phyloP scores from a whole-genome alignment of 2,888 invertebrate genomes.

The Entomobrya proxima region DNA sequence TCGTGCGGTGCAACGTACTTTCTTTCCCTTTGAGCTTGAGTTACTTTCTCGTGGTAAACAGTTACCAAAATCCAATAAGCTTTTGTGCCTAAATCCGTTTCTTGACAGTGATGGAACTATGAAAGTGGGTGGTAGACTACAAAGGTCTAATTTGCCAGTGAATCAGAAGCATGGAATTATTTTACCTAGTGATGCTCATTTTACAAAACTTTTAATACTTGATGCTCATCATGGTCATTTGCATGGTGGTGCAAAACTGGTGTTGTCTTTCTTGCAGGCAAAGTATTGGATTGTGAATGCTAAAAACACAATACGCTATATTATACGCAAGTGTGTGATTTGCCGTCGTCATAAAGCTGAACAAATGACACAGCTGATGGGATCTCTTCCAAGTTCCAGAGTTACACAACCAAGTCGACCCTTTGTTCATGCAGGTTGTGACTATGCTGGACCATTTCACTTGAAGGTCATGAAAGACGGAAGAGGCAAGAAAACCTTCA shows the following conservation, averaged over 20 bases:
- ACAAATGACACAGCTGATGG: conserved; percentile 76
- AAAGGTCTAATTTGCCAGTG: not conserved
- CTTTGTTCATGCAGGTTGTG: conserved; percentile 76
- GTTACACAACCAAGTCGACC: conserved; percentile 74
- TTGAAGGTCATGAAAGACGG: conserved; percentile 71
- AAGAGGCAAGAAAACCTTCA: conserved; percentile 74
- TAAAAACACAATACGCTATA: conserved; percentile 70
- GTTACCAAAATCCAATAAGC: not conserved
- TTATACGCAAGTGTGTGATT: conserved; percentile 75
- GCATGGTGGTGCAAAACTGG: conserved; percentile 73
- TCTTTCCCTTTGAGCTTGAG: not conserved
- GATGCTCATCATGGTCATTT: conserved; percentile 68
- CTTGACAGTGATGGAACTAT: conserved; percentile 22
- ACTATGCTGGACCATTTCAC: conserved; percentile 76
- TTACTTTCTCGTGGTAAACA: not conserved
- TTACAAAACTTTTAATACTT: conserved; percentile 51
- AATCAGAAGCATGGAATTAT: conserved; percentile 45
- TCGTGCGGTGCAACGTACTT: not conserved
- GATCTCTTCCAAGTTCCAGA: conserved; percentile 76
- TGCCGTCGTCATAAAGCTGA: conserved; percentile 75
- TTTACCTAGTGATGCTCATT: conserved; percentile 15
- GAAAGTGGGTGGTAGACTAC: conserved; percentile 45
- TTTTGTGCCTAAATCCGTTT: not conserved
- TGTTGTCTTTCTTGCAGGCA: conserved; percentile 66
- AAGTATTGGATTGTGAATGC: conserved; percentile 76